Evolutionary conservation across 2,888 invertebrate genomes (phyloP).

Genomic region (Euspilapteryx auroguttella): DNA sequence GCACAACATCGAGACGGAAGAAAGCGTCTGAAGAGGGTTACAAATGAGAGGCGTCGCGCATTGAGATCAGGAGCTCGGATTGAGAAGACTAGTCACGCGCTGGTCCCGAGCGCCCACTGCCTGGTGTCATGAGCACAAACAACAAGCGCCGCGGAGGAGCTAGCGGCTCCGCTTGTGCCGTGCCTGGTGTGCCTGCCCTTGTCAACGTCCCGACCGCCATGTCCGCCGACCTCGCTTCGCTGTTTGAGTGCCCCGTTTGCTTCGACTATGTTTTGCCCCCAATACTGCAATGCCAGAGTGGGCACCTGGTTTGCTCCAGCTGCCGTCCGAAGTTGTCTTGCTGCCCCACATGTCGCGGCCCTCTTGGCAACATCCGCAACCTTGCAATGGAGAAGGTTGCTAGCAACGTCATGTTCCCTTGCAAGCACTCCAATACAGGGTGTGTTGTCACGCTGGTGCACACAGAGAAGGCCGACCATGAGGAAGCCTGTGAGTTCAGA

Average conservation of each 20-base stretch:
- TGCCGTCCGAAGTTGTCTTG: conserved; percentile 96
- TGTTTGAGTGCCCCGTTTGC: conserved; percentile 96
- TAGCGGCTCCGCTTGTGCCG: conserved; percentile 57
- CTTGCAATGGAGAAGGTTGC: conserved; percentile 99
- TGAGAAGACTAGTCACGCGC: conserved; percentile 24
- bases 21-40: conserved; percentile 42
- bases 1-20: conserved; percentile 33
- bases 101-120: conserved; percentile 41
- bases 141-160: conserved; percentile 53
- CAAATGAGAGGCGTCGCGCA: conserved; percentile 28
- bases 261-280: conserved; percentile 99
- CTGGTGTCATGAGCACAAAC: conserved; percentile 57
- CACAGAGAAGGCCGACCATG: conserved; percentile 98
- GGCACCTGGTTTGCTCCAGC: conserved; percentile 96
- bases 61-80: conserved; percentile 11
- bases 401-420: conserved; percentile 97
- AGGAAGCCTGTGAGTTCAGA: conserved; percentile 97
- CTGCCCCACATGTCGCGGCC: conserved; percentile 98
- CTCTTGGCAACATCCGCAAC: conserved; percentile 95
- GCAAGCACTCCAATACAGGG: conserved; percentile 96
- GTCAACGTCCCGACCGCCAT: conserved; percentile 66
- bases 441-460: conserved; percentile 90
- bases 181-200: conserved; percentile 52
- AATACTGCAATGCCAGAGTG: conserved; percentile 97
- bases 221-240: conserved; percentile 85